Percentiles rank a stretch among this genome's conserved stretches.
phyloP scores from a whole-genome alignment of 2,797 vertebrate species.

The Spheniscus humboldti region DNA sequence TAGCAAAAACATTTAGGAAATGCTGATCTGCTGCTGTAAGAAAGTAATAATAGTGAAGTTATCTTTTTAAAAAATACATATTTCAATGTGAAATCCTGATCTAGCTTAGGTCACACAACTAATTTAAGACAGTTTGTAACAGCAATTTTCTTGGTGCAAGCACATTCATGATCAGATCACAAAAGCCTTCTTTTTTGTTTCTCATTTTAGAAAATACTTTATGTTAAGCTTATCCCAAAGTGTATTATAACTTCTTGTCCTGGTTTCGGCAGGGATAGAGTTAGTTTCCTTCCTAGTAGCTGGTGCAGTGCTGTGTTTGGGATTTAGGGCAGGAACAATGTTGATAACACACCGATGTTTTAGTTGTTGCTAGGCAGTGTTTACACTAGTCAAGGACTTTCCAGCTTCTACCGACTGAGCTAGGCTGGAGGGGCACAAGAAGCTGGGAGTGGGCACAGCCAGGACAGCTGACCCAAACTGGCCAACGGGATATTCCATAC shows the following conservation, averaged over 20 bases:
- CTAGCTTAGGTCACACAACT: neutral
- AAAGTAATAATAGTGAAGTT: neutral
- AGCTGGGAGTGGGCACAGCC: too few species aligned
- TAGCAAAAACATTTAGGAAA: neutral
- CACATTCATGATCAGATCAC: neutral
- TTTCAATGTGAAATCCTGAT: neutral
- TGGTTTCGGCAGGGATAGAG: too few species aligned
- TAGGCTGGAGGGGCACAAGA: too few species aligned
- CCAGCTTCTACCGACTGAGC: too few species aligned
- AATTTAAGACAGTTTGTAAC: neutral
- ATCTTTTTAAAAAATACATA: neutral
- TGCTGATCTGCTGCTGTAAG: neutral
- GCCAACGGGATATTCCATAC: too few species aligned
- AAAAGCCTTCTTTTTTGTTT: neutral
- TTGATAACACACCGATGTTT: too few species aligned
- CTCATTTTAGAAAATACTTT: neutral
- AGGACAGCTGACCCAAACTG: too few species aligned
- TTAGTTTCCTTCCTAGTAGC: too few species aligned
- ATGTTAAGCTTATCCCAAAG: neutral
- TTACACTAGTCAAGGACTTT: too few species aligned
- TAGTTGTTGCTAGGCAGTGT: too few species aligned
- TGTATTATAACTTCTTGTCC: neutral
- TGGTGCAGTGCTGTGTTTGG: too few species aligned
- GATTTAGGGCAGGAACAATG: too few species aligned
- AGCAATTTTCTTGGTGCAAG: neutral